Conservation (phyloP, 2,888 invertebrate species). For the Nomada lathburiana region DNA sequence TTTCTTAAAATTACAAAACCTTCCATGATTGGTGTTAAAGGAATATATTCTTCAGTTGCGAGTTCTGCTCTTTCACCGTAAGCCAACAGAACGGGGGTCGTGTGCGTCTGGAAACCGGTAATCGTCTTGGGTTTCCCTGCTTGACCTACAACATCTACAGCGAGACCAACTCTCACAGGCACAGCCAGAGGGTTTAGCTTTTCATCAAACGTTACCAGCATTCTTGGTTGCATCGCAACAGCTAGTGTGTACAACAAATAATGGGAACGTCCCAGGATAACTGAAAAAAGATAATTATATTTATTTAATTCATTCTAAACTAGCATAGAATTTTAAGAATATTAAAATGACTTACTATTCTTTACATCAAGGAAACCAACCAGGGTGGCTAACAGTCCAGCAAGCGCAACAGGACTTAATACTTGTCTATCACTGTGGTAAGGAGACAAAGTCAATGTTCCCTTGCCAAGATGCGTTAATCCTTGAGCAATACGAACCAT, state of each 20-base stretch:
- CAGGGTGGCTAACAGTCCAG: slow-evolving; percentile 96
- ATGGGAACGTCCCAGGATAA: slow-evolving; percentile 97
- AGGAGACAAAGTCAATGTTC: slow-evolving; percentile 97
- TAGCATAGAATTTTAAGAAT: no score
- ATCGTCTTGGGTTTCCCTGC: slow-evolving; percentile 99
- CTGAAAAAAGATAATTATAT: slow-evolving; percentile 84
- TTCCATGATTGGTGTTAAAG: slow-evolving; percentile 98
- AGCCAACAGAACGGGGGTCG: slow-evolving; percentile 98
- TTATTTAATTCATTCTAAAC: neutral
- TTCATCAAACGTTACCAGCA: slow-evolving; percentile 99
- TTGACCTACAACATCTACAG: slow-evolving; percentile 99
- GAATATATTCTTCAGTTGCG: slow-evolving; percentile 98
- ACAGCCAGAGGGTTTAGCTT: slow-evolving; percentile 96
- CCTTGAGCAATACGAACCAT: slow-evolving; percentile 99
- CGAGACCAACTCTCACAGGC: slow-evolving; percentile 96
- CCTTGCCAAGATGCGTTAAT: slow-evolving; percentile 98
- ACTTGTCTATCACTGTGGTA: slow-evolving; percentile 98
- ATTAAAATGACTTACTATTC: slow-evolving; percentile 89
- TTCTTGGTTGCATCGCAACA: slow-evolving; percentile 99
- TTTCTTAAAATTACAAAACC: slow-evolving; percentile 99
- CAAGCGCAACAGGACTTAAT: slow-evolving; percentile 97
- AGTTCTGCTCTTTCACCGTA: slow-evolving; percentile 99
- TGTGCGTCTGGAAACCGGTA: slow-evolving; percentile 99
- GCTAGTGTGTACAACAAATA: slow-evolving; percentile 97
- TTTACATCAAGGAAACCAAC: slow-evolving; percentile 98